A percentile compares a stretch with the other conserved stretches of the same genome.
Conservation (phyloP, 1,140 invertebrate genomes). For the Drosophila ohnishii region DNA sequence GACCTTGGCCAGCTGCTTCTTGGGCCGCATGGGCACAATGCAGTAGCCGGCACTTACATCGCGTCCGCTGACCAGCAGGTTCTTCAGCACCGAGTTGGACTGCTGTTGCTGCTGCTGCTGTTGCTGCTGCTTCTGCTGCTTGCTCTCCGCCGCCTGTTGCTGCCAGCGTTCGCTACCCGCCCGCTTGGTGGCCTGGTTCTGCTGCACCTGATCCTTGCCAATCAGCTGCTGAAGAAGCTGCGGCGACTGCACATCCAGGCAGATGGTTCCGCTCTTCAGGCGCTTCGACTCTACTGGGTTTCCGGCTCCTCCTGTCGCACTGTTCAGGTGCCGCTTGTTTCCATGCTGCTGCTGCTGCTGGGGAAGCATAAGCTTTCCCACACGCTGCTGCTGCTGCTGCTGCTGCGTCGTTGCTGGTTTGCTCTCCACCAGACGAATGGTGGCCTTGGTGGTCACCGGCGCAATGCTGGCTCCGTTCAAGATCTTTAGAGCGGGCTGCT, state of each 20-base stretch:
- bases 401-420: slow-evolving; percentile 36
- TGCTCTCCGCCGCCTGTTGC: slow-evolving; percentile 49
- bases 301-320: slow-evolving; percentile 39
- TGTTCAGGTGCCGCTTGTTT: slow-evolving; percentile 71
- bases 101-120: slow-evolving; percentile 67
- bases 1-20: slow-evolving; percentile 80
- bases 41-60: slow-evolving; percentile 95
- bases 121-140: slow-evolving; percentile 56
- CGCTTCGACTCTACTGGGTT: slow-evolving; percentile 69
- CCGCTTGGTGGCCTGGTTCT: slow-evolving; percentile 48
- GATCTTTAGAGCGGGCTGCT: slow-evolving; percentile 63
- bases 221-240: slow-evolving; percentile 75
- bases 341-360: slow-evolving; percentile 60
- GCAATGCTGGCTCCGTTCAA: slow-evolving; percentile 54
- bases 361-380: slow-evolving; percentile 49
- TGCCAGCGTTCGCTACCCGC: slow-evolving; percentile 57
- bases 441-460: slow-evolving; percentile 59
- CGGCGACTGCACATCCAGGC: slow-evolving; percentile 61
- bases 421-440: slow-evolving; percentile 66
- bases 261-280: slow-evolving; percentile 62
- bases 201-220: slow-evolving; percentile 49
- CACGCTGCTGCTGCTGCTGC: slow-evolving; percentile 23
- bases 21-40: slow-evolving; percentile 87
- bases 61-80: slow-evolving; percentile 94
- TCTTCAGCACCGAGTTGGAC: slow-evolving; percentile 89